phyloP scores from a whole-genome alignment of 2,888 invertebrate genomes.

The Candidula unifasciata region DNA sequence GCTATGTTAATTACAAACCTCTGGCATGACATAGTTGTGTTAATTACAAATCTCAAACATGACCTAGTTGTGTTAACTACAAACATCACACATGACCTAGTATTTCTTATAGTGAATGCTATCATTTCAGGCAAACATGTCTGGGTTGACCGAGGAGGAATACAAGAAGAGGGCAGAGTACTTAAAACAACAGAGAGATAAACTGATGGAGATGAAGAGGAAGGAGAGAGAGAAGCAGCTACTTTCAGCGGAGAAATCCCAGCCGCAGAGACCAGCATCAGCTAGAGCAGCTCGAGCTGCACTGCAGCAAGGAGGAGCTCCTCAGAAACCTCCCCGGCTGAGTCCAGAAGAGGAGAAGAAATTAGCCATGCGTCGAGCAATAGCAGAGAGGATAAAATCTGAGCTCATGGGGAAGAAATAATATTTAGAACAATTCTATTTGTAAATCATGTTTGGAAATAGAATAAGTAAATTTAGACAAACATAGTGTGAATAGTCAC shows the following conservation, averaged over 20 bases:
- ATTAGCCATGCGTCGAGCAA: slow-evolving; percentile 88
- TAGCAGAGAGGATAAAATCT: slow-evolving; percentile 89
- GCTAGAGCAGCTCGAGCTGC: slow-evolving; percentile 86
- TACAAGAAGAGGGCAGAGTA: slow-evolving; percentile 85
- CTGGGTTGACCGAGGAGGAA: slow-evolving; percentile 72
- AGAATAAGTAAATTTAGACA: too few relatives aligned
- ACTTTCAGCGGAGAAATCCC: slow-evolving; percentile 81
- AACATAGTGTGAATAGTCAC: too few relatives aligned
- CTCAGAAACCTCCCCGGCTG: slow-evolving; percentile 46
- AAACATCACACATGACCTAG: background rate
- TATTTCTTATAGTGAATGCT: background rate
- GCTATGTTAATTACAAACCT: too few relatives aligned
- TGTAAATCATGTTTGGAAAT: too few relatives aligned
- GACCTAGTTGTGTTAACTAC: background rate
- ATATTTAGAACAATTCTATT: too few relatives aligned
- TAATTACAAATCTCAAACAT: too few relatives aligned
- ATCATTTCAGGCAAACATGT: slow-evolving; percentile 65
- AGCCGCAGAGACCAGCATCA: slow-evolving; percentile 83
- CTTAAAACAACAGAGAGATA: slow-evolving; percentile 91
- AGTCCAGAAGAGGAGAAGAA: slow-evolving; percentile 80
- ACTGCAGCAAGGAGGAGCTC: slow-evolving; percentile 72
- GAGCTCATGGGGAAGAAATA: slow-evolving; percentile 86
- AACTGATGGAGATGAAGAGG: slow-evolving; percentile 91
- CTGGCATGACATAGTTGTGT: too few relatives aligned
- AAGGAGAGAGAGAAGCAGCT: slow-evolving; percentile 90